These are phyloP conservation scores for Anniella stebbinsi DNA, from an alignment of 2,797 vertebrate species.

Conservation along the genomic window DNA sequence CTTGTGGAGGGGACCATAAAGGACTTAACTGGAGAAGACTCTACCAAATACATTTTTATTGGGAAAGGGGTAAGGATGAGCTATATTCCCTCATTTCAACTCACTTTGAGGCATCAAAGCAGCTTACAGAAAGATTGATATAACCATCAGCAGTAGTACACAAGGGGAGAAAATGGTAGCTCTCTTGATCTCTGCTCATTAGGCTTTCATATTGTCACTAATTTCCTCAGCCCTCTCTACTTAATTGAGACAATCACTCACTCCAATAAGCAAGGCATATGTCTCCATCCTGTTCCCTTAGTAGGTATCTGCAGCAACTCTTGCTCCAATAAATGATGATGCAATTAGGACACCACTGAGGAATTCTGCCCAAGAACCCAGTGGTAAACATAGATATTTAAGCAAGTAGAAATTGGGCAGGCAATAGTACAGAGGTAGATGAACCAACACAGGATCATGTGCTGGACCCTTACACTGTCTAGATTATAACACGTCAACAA, in stretches of 20 bases:
- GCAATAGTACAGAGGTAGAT: not conserved
- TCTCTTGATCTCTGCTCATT: slow-evolving; percentile 27
- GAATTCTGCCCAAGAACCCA: not conserved
- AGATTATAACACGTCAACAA: not conserved
- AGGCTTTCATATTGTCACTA: slow-evolving; percentile 21
- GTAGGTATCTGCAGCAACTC: not conserved
- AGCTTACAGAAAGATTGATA: slow-evolving; percentile 19
- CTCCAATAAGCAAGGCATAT: not conserved
- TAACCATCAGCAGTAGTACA: slow-evolving; percentile 12
- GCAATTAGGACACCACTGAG: slow-evolving; percentile 10
- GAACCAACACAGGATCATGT: not conserved
- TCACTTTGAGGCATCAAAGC: slow-evolving; percentile 13
- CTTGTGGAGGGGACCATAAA: too few species aligned
- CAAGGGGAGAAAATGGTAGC: not conserved
- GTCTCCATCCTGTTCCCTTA: not conserved
- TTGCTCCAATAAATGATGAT: slow-evolving; percentile 20
- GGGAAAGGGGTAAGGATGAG: not conserved
- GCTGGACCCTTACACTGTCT: not conserved
- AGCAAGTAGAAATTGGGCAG: not conserved
- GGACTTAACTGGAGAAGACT: not conserved
- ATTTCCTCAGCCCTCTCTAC: not conserved
- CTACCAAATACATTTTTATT: not conserved
- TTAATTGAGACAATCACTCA: slow-evolving; percentile 28
- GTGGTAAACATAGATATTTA: not conserved
- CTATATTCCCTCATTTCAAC: not conserved